Evolutionary conservation across 2,888 invertebrate genomes (phyloP).

Genomic region (Autographa pulchrina): DNA sequence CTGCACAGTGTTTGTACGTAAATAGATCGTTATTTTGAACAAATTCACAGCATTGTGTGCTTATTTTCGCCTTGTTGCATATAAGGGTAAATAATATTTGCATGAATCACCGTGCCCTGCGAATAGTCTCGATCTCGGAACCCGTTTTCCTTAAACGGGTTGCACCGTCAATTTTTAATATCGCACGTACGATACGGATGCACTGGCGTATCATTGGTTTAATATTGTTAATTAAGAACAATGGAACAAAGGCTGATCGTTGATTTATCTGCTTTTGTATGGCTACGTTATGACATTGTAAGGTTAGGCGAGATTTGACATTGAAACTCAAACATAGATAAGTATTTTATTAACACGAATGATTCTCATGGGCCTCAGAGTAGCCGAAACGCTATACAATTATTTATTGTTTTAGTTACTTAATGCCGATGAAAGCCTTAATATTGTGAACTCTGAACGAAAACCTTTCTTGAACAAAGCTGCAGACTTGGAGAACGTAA

Average conservation of each 20-base stretch:
- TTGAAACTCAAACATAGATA: conserved; percentile 8
- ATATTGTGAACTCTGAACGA: not conserved
- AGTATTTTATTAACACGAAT: not conserved
- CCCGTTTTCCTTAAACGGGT: conserved; percentile 57
- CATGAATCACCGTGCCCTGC: conserved; percentile 61
- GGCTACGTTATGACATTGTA: conserved; percentile 33
- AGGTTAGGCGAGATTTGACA: conserved; percentile 18
- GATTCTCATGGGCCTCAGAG: not conserved
- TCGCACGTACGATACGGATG: conserved; percentile 39
- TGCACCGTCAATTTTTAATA: conserved; percentile 47
- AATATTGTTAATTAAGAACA: conserved; percentile 61
- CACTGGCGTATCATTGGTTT: conserved; percentile 39
- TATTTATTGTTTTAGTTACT: not conserved
- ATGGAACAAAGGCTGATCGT: conserved; percentile 64
- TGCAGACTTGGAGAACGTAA: not conserved
- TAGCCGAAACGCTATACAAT: not conserved
- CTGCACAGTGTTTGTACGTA: conserved; percentile 62
- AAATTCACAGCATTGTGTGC: conserved; percentile 60
- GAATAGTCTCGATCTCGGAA: conserved; percentile 35
- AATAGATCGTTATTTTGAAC: conserved; percentile 66
- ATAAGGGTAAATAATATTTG: conserved; percentile 62
- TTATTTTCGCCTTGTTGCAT: conserved; percentile 58
- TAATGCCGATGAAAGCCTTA: not conserved
- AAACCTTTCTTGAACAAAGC: not conserved
- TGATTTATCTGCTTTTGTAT: conserved; percentile 53